phyloP scores from a whole-genome alignment of 2,888 invertebrate species.

The Yponomeuta sedellus region DNA sequence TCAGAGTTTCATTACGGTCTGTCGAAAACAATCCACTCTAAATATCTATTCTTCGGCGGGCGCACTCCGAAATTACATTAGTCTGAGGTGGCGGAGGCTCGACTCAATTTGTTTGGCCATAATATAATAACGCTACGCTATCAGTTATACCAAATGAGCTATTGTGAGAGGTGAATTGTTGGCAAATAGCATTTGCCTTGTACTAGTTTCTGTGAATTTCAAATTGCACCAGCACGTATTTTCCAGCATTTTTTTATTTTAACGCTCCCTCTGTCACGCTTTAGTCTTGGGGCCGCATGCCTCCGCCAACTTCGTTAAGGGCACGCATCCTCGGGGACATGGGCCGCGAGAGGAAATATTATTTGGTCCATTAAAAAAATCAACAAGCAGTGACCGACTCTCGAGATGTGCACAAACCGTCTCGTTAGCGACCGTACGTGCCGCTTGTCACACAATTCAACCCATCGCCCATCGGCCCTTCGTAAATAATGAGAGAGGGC shows the following conservation, averaged over 20 bases:
- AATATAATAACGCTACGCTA: conserved; percentile 74
- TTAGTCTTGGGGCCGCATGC: conserved; percentile 32
- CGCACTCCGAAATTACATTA: conserved; percentile 74
- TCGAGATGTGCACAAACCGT: conserved; percentile 73
- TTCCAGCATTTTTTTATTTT: not conserved
- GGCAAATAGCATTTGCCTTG: conserved; percentile 56
- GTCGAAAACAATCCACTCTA: conserved; percentile 77
- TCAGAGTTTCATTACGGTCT: conserved; percentile 77
- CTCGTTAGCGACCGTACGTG: conserved; percentile 75
- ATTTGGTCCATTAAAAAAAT: conserved; percentile 72
- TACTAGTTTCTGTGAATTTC: conserved; percentile 55
- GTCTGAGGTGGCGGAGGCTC: conserved; percentile 77
- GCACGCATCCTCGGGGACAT: conserved; percentile 45
- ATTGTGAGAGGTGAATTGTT: conserved; percentile 67
- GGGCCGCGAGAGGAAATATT: conserved; percentile 46
- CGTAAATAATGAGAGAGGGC: conserved; percentile 74
- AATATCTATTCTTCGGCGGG: conserved; percentile 76
- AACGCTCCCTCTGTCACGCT: not conserved
- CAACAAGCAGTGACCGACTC: conserved; percentile 63
- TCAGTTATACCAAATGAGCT: conserved; percentile 75
- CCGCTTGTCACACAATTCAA: conserved; percentile 72
- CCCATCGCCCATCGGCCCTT: conserved; percentile 71
- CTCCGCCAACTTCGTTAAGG: conserved; percentile 16
- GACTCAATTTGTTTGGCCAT: conserved; percentile 75
- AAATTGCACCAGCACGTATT: conserved; percentile 30